Evolutionary conservation across 2,888 invertebrate genomes (phyloP).

Genomic region (Cephus nigrinus): DNA sequence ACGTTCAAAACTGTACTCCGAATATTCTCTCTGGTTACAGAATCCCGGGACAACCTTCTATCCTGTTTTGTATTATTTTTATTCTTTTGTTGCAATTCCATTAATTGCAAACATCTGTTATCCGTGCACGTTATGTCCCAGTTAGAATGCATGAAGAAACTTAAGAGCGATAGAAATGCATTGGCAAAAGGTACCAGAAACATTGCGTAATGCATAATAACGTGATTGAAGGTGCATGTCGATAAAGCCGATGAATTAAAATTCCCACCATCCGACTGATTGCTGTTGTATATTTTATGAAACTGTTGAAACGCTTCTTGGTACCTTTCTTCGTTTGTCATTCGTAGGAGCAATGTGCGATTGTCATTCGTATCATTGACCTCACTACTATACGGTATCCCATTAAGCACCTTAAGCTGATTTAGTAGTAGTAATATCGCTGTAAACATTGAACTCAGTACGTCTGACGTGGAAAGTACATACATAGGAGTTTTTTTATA

Average conservation of each 20-base stretch:
- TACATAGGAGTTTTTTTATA: constrained; percentile 38
- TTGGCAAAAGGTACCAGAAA: constrained; percentile 57
- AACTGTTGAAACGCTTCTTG: constrained; percentile 11
- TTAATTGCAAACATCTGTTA: constrained; percentile 25
- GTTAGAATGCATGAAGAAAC: constrained; percentile 46
- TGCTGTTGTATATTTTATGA: constrained; percentile 13
- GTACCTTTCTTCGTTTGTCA: constrained; percentile 11
- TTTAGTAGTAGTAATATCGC: constrained; percentile 35
- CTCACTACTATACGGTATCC: constrained; percentile 6
- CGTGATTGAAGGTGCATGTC: constrained; percentile 38
- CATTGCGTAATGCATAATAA: constrained; percentile 51
- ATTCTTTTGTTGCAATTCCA: not conserved
- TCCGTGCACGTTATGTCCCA: constrained; percentile 29
- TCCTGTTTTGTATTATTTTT: not conserved
- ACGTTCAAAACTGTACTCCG: constrained; percentile 9
- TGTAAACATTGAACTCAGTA: constrained; percentile 40
- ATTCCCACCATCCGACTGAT: constrained; percentile 1
- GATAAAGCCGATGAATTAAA: not conserved
- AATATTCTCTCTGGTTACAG: not conserved
- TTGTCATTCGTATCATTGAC: constrained; percentile 4
- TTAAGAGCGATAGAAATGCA: constrained; percentile 55
- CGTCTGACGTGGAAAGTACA: constrained; percentile 48
- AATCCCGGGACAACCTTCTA: not conserved
- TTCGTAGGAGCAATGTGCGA: constrained; percentile 15
- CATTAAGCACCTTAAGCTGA: constrained; percentile 19